Evolutionary conservation across 2,797 vertebrate species (phyloP).

Genomic region (Amphiprion clarkii): DNA sequence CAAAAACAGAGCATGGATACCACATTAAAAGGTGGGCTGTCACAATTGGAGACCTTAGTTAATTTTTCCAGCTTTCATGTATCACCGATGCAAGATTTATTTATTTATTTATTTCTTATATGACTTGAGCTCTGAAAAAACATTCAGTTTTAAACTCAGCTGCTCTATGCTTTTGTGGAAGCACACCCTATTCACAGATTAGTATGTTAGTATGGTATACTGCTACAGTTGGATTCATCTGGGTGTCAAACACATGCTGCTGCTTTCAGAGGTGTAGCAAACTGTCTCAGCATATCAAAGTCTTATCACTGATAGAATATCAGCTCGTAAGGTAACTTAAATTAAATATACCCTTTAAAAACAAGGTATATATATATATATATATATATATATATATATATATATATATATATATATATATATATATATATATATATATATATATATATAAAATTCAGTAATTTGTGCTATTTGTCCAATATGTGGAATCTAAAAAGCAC

Average conservation of each 20-base stretch:
- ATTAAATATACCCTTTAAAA: constrained; percentile 57
- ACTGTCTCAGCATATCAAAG: constrained; percentile 57
- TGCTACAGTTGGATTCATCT: constrained; percentile 47
- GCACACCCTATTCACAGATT: constrained; percentile 47
- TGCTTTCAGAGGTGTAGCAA: constrained; percentile 46
- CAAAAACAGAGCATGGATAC: constrained; percentile 30
- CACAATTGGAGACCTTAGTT: background rate
- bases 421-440: constrained; percentile 13
- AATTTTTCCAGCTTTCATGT: background rate
- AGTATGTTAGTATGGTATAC: constrained; percentile 67
- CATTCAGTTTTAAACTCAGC: constrained; percentile 8
- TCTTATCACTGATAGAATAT: constrained; percentile 35
- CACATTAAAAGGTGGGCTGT: background rate
- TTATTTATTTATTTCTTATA: background rate
- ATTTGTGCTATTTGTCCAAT: constrained; percentile 73
- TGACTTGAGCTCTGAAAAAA: constrained; percentile 16
- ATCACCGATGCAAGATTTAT: background rate
- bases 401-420: constrained; percentile 19
- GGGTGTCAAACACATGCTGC: constrained; percentile 44
- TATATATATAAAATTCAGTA: constrained; percentile 40
- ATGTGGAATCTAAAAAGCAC: constrained; percentile 55
- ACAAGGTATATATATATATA: constrained; percentile 31
- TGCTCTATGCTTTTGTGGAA: constrained; percentile 25
- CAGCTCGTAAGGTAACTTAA: constrained; percentile 49
- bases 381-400: constrained; percentile 10